These are phyloP conservation scores for Alloscopus bannaensis DNA, from an alignment of 2,888 invertebrate species.

Conservation along the genomic window DNA sequence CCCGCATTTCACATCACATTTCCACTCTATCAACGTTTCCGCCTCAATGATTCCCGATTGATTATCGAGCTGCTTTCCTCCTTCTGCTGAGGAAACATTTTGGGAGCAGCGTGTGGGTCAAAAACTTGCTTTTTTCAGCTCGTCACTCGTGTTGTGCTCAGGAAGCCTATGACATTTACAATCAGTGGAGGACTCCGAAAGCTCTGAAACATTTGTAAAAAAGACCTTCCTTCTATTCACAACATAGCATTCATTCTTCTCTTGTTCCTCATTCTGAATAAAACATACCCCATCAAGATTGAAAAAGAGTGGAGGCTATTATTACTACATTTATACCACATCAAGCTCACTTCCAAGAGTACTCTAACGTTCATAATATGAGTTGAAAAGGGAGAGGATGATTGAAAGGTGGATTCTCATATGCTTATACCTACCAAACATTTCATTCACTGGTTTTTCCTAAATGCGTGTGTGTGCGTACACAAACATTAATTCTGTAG, in stretches of 20 bases:
- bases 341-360: neutral
- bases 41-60: slow-evolving; percentile 70
- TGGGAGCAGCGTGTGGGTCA: slow-evolving; percentile 36
- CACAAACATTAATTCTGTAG: too few relatives aligned
- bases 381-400: slow-evolving; percentile 28
- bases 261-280: slow-evolving; percentile 33
- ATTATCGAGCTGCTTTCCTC: slow-evolving; percentile 62
- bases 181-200: slow-evolving; percentile 13
- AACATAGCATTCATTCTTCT: too few relatives aligned
- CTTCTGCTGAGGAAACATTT: neutral
- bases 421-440: too few relatives aligned
- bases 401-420: slow-evolving; percentile 49
- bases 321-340: slow-evolving; percentile 46
- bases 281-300: slow-evolving; percentile 46
- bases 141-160: slow-evolving; percentile 25
- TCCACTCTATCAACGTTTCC: slow-evolving; percentile 70
- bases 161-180: slow-evolving; percentile 50
- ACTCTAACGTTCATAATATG: neutral
- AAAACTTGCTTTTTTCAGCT: slow-evolving; percentile 42
- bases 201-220: too few relatives aligned
- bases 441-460: too few relatives aligned
- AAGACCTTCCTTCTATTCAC: too few relatives aligned
- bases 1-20: slow-evolving; percentile 58
- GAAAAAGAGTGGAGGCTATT: slow-evolving; percentile 49
- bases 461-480: slow-evolving; percentile 9